phyloP scores from a whole-genome alignment of 2,113 vertebrate genomes.

The Okapia johnstoni region DNA sequence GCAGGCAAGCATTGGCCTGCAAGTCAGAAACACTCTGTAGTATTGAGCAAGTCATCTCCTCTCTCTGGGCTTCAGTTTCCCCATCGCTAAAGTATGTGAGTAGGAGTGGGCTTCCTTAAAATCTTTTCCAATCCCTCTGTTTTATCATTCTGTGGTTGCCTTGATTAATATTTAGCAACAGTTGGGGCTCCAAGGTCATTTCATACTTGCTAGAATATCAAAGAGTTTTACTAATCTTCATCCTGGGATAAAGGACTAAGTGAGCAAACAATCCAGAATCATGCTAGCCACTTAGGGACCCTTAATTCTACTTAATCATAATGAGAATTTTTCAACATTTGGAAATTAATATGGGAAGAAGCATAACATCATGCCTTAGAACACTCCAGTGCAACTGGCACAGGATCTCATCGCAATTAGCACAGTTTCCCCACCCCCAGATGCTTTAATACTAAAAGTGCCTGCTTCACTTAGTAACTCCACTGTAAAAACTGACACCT shows the following conservation, averaged over 20 bases:
- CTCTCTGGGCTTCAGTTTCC: not conserved
- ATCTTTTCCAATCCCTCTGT: not conserved
- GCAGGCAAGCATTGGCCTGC: not conserved
- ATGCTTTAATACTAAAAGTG: not conserved
- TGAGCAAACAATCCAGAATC: not conserved
- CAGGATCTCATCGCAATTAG: not conserved
- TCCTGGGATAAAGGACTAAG: not conserved
- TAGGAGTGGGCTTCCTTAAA: not conserved
- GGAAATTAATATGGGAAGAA: slow-evolving; percentile 4
- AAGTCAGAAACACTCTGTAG: not conserved
- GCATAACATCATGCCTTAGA: not conserved
- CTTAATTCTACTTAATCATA: not conserved
- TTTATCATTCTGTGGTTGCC: not conserved
- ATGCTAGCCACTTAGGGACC: not conserved
- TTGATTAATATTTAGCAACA: not conserved
- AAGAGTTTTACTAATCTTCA: not conserved
- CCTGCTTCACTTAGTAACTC: not conserved
- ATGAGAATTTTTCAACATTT: slow-evolving; percentile 35
- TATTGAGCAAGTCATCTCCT: not conserved
- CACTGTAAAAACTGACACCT: not conserved
- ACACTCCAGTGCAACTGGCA: not conserved
- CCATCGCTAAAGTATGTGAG: not conserved
- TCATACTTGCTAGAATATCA: not conserved
- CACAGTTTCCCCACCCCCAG: not conserved
- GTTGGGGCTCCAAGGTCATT: not conserved